Evolutionary conservation across 2,797 vertebrate genomes (phyloP).

Genomic region (Adrianichthys oophorus): DNA sequence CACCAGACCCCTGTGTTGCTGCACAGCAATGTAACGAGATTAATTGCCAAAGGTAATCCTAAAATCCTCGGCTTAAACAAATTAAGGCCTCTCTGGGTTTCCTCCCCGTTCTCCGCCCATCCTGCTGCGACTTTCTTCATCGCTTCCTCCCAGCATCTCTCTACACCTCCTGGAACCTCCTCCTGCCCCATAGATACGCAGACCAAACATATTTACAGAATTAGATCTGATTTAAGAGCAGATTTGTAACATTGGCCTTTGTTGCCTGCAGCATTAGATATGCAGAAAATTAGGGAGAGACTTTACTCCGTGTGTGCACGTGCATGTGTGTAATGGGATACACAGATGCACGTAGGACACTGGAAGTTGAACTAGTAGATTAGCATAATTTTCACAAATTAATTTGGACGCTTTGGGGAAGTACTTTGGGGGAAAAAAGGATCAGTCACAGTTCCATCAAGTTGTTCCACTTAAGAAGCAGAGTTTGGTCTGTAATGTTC

Average conservation of each 20-base stretch:
- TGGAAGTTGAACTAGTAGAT: too few relatives aligned
- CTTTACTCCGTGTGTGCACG: not conserved
- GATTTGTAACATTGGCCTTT: conserved; percentile 20
- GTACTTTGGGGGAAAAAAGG: too few relatives aligned
- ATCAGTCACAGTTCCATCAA: too few relatives aligned
- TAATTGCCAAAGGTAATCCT: conserved; percentile 78
- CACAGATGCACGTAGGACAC: too few relatives aligned
- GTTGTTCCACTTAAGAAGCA: too few relatives aligned
- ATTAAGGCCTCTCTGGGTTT: conserved; percentile 54
- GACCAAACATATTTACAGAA: conserved; percentile 18
- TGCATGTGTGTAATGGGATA: not conserved
- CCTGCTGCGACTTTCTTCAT: conserved; percentile 1
- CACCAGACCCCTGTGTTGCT: conserved; percentile 33
- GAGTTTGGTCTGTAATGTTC: too few relatives aligned
- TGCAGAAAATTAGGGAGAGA: conserved; percentile 31
- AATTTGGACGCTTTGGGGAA: too few relatives aligned
- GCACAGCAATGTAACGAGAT: conserved; percentile 67
- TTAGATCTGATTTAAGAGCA: conserved; percentile 27
- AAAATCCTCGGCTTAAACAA: conserved; percentile 75
- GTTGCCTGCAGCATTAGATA: conserved; percentile 10
- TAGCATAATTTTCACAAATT: too few relatives aligned
- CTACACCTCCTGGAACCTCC: conserved; percentile 9
- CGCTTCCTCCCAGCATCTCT: conserved; percentile 12
- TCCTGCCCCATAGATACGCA: not conserved
- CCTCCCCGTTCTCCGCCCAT: conserved; percentile 34